phyloP scores from a whole-genome alignment of 2,797 vertebrate genomes.

The Gobionotothen gibberifrons region DNA sequence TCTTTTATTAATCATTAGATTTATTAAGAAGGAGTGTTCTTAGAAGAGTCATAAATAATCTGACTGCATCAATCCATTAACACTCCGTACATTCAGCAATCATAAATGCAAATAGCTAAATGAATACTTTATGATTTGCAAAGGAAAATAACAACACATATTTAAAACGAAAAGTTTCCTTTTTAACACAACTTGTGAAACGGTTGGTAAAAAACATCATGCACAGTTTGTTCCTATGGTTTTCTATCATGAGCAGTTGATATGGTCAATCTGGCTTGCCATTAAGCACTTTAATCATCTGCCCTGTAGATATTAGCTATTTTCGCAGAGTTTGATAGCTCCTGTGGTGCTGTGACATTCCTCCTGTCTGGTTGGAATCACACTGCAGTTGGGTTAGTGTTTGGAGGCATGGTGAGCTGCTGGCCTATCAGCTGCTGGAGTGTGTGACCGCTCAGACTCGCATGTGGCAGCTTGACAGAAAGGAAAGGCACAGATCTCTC shows the following conservation, averaged over 20 bases:
- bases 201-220: neutral
- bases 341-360: too few relatives aligned
- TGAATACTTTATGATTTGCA: too few relatives aligned
- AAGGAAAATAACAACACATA: too few relatives aligned
- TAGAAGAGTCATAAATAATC: too few relatives aligned
- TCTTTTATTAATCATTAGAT: too few relatives aligned
- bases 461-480: slow-evolving; percentile 46
- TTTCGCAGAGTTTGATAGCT: too few relatives aligned
- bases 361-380: too few relatives aligned
- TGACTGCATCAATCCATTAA: neutral
- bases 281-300: neutral
- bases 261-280: neutral
- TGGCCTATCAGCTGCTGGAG: slow-evolving; percentile 16
- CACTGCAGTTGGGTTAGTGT: slow-evolving; percentile 11
- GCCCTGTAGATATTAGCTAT: neutral
- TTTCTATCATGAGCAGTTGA: neutral
- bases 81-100: neutral
- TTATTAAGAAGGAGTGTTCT: too few relatives aligned
- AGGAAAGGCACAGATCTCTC: slow-evolving; percentile 39
- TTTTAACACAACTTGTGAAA: neutral
- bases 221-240: too few relatives aligned
- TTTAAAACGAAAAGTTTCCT: too few relatives aligned
- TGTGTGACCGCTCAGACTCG: slow-evolving; percentile 4
- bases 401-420: slow-evolving; percentile 9
- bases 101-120: too few relatives aligned